Base-by-base conservation (phyloP, 2,888 invertebrate species). In the Linnaemya tessellans region DNA sequence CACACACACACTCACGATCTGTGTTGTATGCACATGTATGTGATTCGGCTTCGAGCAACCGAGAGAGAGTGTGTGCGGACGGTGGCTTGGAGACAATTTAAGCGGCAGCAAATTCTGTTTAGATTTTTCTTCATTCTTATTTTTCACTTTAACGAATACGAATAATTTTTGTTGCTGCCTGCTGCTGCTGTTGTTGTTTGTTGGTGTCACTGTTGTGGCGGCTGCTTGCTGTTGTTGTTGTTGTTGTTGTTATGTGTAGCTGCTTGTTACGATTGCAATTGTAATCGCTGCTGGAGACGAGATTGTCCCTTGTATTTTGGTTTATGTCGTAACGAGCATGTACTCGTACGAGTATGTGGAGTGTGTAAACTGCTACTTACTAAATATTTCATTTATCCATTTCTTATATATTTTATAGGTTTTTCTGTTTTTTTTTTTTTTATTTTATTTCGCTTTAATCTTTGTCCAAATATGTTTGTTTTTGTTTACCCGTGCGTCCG, bases 301-400 rank as follows among this genome's bases (percentile, higher is more conserved):
- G 64, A 46, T 15, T 74, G 35, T 78, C n/a, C 46, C 30, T 46
- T 58, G 43, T 71, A 15, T 71, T 60, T 68, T 15, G 38, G 30
- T 38, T 18, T 38, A 20, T 60, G 51, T 68, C 54, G 30, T 46
- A 54, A 46, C 1, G 13, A 13, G 43, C 43, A 49, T 62, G 62
- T 35, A n/a, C n/a, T n/a, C n/a, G n/a, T n/a, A 18, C 43, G 30
- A 18, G 62, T 64, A 4, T 35, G 18, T 41, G 62, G 18, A 56
- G 46, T 82, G 56, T 82, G 64, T 71, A 65, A 78, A 77, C 49
- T 64, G 65, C 65, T 83, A 58, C 77, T 77, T 65, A 77, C 82
- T 58, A 65, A 65, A 77, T 77, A 82, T 82, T 77, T 82, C 77
- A 77, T 82, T 77, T 78, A 83, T 65, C 82, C 82, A 77, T 83